These are phyloP conservation scores for Danaus plexippus DNA, from an alignment of 1,140 invertebrate species.

Conservation along the genomic window DNA sequence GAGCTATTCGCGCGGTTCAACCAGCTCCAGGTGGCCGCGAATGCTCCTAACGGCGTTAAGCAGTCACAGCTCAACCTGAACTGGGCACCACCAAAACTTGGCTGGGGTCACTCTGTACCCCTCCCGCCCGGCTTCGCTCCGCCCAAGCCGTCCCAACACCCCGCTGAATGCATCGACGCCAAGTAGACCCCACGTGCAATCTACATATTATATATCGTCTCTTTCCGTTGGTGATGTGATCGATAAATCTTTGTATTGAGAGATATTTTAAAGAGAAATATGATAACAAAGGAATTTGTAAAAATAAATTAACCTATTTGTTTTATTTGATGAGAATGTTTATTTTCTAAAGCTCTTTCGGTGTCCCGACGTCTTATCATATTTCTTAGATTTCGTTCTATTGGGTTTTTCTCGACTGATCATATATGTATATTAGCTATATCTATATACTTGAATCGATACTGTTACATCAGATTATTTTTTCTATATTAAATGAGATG, in stretches of 20 bases:
- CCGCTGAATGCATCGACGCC: slow-evolving; percentile 69
- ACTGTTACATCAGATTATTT: slow-evolving; percentile 62
- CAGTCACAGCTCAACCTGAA: slow-evolving; percentile 7
- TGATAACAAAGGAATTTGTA: slow-evolving; percentile 71
- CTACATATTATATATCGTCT: slow-evolving; percentile 53
- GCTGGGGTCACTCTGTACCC: slow-evolving; percentile 37
- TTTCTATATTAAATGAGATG: slow-evolving; percentile 64
- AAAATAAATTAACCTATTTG: slow-evolving; percentile 71
- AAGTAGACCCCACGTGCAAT: slow-evolving; percentile 47
- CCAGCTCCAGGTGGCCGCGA: slow-evolving; percentile 33
- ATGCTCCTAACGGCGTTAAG: slow-evolving; percentile 31
- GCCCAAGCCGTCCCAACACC: slow-evolving; percentile 43
- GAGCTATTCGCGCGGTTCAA: slow-evolving; percentile 54
- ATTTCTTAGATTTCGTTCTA: slow-evolving; percentile 46
- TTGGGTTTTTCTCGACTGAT: slow-evolving; percentile 33
- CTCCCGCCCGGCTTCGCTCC: slow-evolving; percentile 66
- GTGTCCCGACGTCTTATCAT: slow-evolving; percentile 37
- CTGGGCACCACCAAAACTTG: slow-evolving; percentile 29
- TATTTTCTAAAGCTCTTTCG: slow-evolving; percentile 27
- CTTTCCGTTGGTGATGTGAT: slow-evolving; percentile 64
- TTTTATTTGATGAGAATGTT: slow-evolving; percentile 63
- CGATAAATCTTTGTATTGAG: slow-evolving; percentile 70
- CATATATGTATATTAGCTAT: slow-evolving; percentile 61
- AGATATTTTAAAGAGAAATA: slow-evolving; percentile 70
- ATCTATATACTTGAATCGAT: slow-evolving; percentile 55